phyloP scores from a whole-genome alignment of 2,888 invertebrate species.

The Mimachlamys varia region DNA sequence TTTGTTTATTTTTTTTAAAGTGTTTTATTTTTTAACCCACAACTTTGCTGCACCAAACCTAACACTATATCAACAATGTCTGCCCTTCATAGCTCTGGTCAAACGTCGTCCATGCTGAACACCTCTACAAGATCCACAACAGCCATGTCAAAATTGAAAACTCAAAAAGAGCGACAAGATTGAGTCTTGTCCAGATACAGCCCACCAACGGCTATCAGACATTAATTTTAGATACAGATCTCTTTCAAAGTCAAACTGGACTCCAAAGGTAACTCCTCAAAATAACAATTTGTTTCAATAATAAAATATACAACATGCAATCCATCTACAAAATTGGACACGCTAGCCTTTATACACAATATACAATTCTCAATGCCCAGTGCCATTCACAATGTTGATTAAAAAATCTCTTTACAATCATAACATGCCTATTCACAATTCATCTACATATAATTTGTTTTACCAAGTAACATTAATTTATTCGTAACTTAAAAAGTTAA shows the following conservation, averaged over 20 bases:
- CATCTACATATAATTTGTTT: background rate
- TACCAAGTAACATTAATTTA: background rate
- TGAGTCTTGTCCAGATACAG: background rate
- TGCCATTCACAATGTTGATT: slow-evolving; percentile 20
- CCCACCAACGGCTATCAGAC: background rate
- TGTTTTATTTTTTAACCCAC: slow-evolving; percentile 4
- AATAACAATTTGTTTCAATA: background rate
- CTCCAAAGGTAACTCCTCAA: background rate
- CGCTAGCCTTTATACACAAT: background rate
- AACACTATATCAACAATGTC: background rate
- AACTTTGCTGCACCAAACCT: slow-evolving; percentile 29
- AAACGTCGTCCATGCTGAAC: background rate
- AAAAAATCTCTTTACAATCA: slow-evolving; percentile 11
- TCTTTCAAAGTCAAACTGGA: slow-evolving; percentile 2
- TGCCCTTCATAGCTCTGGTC: background rate
- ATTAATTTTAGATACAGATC: background rate
- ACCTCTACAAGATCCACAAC: background rate
- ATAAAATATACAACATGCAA: slow-evolving; percentile 36
- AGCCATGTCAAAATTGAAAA: background rate
- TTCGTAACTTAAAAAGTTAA: slow-evolving; percentile 17
- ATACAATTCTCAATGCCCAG: background rate
- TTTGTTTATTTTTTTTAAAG: slow-evolving; percentile 7
- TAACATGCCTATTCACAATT: slow-evolving; percentile 23
- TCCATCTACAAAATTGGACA: background rate
- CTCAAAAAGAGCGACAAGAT: background rate